Evolutionary conservation across 2,113 vertebrate species (phyloP), one percentile per base, ranked within the genome.

Genomic region (Lanius ludovicianus): DNA sequence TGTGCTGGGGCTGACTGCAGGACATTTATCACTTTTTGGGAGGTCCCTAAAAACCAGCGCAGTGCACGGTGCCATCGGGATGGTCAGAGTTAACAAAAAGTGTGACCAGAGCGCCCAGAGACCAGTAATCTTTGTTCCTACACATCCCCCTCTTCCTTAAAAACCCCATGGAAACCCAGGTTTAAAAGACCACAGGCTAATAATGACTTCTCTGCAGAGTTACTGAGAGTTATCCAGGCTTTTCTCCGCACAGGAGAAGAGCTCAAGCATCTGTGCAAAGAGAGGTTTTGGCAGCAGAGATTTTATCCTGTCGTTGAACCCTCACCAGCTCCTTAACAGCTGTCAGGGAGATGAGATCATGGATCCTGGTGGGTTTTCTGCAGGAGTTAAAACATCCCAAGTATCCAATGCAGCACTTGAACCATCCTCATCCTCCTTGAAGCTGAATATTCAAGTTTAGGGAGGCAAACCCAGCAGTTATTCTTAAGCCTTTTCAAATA

Each of bases 41-140:
- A 50, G 47, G 41, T 56, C 31, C 10, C 42, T 23, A 39, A 55
- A 27, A 9, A 24, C 15, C 71, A 79, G 15, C 14, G 37, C 55
- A 62, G 33, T 1, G 3, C 31, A n/a, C 3, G 19, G 50, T 7
- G 22, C 46, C 63, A 24, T 9, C 55, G 6, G 18, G 37, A 70
- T 0, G 3, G 20, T 10, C 5, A 6, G 62, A 25, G 2, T 11
- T 1, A 33, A 35, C 9, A 65, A 78, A 75, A 75, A 25, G 6
- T 27, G 16, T 12, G 22, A 65, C 31, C 47, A 53, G 18, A 86
- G 59, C 1, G 0, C 21, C 63, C 46, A 39, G 42, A 27, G n/a
- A 9, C 15, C n/a, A 49, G 24, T 2, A 67, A 85, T 13, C 14
- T 31, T 7, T 0, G 0, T 9, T 16, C 75, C n/a, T 30, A 15